Conservation (phyloP, 1,140 invertebrate genomes). For the Scaptodrosophila lebanonensis region DNA sequence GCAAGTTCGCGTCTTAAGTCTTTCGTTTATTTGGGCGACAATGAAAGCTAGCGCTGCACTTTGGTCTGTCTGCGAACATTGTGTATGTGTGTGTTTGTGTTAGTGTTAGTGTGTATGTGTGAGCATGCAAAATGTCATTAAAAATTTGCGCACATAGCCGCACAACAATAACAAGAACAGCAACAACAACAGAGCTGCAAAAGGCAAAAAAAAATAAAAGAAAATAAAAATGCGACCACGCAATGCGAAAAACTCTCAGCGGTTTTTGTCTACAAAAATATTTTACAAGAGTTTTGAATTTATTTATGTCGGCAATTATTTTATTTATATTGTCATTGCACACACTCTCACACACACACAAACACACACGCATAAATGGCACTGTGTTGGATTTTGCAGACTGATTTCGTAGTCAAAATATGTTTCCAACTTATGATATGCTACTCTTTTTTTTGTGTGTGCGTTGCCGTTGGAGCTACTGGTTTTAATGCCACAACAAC, state of each 20-base stretch:
- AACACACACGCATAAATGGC: constrained; percentile 12
- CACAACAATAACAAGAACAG: constrained; percentile 22
- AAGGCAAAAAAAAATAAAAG: constrained; percentile 23
- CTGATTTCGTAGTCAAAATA: constrained; percentile 75
- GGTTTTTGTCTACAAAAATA: not conserved
- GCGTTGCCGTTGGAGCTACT: constrained; percentile 37
- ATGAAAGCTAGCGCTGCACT: constrained; percentile 65
- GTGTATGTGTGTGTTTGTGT: no score
- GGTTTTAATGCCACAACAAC: constrained; percentile 32
- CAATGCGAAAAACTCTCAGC: constrained; percentile 9
- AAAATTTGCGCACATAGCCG: constrained; percentile 57
- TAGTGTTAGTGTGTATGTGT: constrained; percentile 4
- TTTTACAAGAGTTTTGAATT: constrained; percentile 57
- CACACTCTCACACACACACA: constrained; percentile 6
- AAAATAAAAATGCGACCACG: constrained; percentile 35
- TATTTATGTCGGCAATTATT: constrained; percentile 75
- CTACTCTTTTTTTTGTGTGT: constrained; percentile 38
- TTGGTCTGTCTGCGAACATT: constrained; percentile 26
- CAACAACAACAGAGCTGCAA: constrained; percentile 33
- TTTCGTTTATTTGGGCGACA: constrained; percentile 56
- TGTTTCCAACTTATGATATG: constrained; percentile 63
- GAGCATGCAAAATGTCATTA: constrained; percentile 59
- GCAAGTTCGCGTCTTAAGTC: constrained; percentile 70
- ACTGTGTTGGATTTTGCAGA: constrained; percentile 26
- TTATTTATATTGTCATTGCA: constrained; percentile 71